A percentile compares a stretch with the other conserved stretches of the same genome.
phyloP scores from a whole-genome alignment of 2,888 invertebrate genomes.

The Craniophora ligustri region DNA sequence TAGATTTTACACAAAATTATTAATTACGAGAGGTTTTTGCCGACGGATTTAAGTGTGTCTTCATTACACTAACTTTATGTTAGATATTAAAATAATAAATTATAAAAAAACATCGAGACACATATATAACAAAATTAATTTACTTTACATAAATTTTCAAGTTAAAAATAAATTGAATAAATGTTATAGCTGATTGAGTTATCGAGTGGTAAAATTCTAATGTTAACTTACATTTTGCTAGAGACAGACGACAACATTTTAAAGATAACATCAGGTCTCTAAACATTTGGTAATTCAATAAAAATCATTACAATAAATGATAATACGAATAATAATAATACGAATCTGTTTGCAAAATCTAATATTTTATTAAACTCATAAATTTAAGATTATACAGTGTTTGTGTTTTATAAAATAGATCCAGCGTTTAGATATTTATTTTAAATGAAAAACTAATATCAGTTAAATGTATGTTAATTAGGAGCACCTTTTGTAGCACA shows the following conservation, averaged over 20 bases:
- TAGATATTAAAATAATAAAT: too few relatives aligned
- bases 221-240: not conserved
- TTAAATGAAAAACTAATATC: constrained; percentile 3
- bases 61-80: too few relatives aligned
- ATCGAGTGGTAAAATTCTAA: not conserved
- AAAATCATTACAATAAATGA: too few relatives aligned
- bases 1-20: too few relatives aligned
- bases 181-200: not conserved
- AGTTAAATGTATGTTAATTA: constrained; percentile 36
- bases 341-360: too few relatives aligned
- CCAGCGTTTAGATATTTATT: not conserved
- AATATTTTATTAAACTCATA: constrained; percentile 1
- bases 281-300: not conserved
- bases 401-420: not conserved
- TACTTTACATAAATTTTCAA: too few relatives aligned
- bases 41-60: not conserved
- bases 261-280: not conserved
- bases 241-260: not conserved
- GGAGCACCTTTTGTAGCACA: constrained; percentile 22
- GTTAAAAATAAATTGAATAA: not conserved
- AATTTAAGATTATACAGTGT: constrained; percentile 1
- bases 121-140: too few relatives aligned
- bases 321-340: too few relatives aligned
- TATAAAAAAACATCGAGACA: too few relatives aligned
- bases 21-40: too few relatives aligned